A percentile compares a stretch with the other conserved stretches of the same genome.
Evolutionary conservation across 1,140 invertebrate species (phyloP).

Genomic region (Drosophila asahinai): DNA sequence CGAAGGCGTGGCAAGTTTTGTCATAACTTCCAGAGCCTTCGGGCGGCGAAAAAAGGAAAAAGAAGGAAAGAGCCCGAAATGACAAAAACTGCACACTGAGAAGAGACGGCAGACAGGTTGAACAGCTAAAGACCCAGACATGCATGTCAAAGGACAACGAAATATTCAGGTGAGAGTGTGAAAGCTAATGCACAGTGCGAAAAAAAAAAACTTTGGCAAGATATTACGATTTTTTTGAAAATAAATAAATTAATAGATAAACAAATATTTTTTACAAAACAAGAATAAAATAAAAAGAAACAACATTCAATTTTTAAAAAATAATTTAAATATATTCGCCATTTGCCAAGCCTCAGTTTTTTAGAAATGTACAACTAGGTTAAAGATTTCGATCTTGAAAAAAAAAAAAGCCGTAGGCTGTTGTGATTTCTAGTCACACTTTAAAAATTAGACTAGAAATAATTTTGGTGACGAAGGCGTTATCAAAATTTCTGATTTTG

Average conservation of each 20-base stretch:
- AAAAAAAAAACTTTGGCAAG: neutral
- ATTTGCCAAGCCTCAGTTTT: no score
- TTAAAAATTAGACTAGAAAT: neutral
- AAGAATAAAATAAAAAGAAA: neutral
- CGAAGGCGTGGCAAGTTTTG: slow-evolving; percentile 36
- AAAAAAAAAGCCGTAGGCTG: no score
- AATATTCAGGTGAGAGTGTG: slow-evolving; percentile 20
- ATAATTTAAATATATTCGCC: no score
- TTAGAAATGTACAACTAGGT: neutral
- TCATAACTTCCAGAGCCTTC: slow-evolving; percentile 53
- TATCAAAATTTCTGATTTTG: neutral
- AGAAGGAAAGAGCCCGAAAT: slow-evolving; percentile 30
- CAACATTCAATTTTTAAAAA: neutral
- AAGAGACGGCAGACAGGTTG: slow-evolving; percentile 24
- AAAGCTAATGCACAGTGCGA: neutral
- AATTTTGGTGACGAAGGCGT: neutral
- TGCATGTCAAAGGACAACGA: slow-evolving; percentile 79
- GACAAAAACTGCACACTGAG: slow-evolving; percentile 52
- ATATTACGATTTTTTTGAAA: no score
- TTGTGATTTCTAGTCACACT: neutral
- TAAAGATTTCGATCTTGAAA: neutral
- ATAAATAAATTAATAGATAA: neutral
- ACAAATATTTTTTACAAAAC: neutral
- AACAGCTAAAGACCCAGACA: slow-evolving; percentile 74
- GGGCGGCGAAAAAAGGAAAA: slow-evolving; percentile 8